Percentiles rank a stretch among this genome's conserved stretches.
Conservation (phyloP, 1,140 invertebrate species). For the Steinernema khuongi region DNA sequence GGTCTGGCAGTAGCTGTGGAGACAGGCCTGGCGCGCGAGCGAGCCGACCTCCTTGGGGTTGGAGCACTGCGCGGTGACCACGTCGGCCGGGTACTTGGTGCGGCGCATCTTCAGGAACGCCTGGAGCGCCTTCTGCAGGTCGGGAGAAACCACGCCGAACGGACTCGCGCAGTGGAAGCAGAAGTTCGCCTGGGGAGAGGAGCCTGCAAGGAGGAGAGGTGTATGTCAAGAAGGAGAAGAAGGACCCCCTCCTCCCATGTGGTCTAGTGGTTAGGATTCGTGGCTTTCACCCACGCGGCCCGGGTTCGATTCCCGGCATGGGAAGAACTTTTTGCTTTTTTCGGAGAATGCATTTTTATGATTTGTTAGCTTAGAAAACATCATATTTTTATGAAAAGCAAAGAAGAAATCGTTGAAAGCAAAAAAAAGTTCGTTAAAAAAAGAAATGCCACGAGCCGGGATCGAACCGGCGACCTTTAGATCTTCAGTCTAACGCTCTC, state of each 20-base stretch:
- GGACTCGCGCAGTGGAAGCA: conserved; percentile 14
- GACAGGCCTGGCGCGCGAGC: conserved; percentile 37
- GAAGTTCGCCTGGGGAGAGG: conserved; percentile 15
- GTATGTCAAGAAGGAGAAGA: conserved; percentile 21
- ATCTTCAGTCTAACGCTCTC: conserved; percentile 50
- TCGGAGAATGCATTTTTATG: too few species aligned
- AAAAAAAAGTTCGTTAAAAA: too few species aligned
- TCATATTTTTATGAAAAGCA: too few species aligned
- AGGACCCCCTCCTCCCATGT: conserved; percentile 7
- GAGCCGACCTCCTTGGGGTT: conserved; percentile 33
- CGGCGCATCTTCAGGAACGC: conserved; percentile 42
- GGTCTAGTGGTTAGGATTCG: conserved; percentile 69
- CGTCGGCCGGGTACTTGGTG: conserved; percentile 30
- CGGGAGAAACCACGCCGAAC: conserved; percentile 7
- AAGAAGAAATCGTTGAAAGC: too few species aligned
- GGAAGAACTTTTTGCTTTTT: conserved; percentile 63
- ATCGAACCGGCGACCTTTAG: conserved; percentile 45
- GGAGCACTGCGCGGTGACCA: conserved; percentile 36
- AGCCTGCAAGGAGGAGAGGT: conserved; percentile 15
- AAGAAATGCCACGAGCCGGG: conserved; percentile 24
- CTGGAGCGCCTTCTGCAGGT: conserved; percentile 22
- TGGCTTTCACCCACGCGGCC: conserved; percentile 76
- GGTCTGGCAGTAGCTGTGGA: conserved; percentile 45
- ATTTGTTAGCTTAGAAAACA: too few species aligned
- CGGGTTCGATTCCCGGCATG: conserved; percentile 78